Evolutionary conservation across 2,113 vertebrate genomes (phyloP).

Genomic region (Equus przewalskii): DNA sequence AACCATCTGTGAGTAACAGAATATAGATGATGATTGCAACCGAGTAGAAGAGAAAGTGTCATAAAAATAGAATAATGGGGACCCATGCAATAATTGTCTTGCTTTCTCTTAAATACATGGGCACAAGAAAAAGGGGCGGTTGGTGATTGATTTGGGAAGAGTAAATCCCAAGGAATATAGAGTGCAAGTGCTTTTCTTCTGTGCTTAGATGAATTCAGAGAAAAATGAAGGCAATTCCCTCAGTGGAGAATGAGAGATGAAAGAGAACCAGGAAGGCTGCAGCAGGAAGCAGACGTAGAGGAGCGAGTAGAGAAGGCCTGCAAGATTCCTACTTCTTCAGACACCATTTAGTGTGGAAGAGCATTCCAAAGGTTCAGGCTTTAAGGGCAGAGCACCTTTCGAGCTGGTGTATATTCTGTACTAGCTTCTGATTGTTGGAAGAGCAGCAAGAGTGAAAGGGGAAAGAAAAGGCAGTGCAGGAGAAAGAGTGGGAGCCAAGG

Average conservation of each 20-base stretch:
- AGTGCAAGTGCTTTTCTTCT: background rate
- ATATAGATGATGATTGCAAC: fast-evolving
- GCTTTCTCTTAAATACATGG: background rate
- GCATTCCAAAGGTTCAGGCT: background rate
- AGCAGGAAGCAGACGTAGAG: background rate
- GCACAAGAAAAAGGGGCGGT: background rate
- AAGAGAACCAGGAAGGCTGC: background rate
- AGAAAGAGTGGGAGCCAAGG: background rate
- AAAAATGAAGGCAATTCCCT: background rate
- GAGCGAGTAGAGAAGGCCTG: background rate
- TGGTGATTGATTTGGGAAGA: background rate
- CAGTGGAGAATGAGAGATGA: background rate
- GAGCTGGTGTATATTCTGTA: fast-evolving
- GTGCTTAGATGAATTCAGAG: background rate
- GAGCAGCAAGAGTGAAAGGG: too few relatives aligned
- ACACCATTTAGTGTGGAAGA: background rate
- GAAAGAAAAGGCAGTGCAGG: fast-evolving
- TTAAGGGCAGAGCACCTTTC: background rate
- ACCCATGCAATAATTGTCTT: fast-evolving
- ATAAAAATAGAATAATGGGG: background rate
- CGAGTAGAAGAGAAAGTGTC: background rate
- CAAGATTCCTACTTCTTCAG: background rate
- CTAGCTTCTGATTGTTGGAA: background rate
- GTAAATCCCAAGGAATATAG: background rate
- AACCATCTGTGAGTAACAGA: background rate